Base-by-base conservation (phyloP, 2,797 vertebrate species). In the Melanotaenia parkinsoni region DNA sequence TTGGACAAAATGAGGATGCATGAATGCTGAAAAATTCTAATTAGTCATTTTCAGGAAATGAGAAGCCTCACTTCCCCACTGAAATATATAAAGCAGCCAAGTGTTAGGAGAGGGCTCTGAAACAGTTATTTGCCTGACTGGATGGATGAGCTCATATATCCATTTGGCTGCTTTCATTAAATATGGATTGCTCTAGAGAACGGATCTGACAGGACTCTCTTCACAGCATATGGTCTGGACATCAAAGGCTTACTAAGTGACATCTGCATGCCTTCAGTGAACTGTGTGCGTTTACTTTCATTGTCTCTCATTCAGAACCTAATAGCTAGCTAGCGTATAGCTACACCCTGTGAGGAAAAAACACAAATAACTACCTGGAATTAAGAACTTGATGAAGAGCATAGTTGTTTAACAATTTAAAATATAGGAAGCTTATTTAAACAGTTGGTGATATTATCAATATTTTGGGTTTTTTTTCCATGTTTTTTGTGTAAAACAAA, bases 121-220 rank as follows among this genome's bases (percentile, higher is more conserved):
- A 68, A 79, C 38, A 35, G 70, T 67, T 68, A 58, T 76, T 76
- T 84, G 67, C 62, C 72, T 83, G 40, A 10, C 43, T 74, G 67
- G 8, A 65, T 47, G 65, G 60, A 38, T 70, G 66, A 73, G 28
- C 69, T 82, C 76, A 86, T 47, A 54, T 45, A 74, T 72, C 30
- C 56, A 73, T 81, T 79, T 66, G 77, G 76, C 67, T 76, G 64
- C 62, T 70, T 62, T 81, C 66, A 79, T 75, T 72, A 83, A 73
- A 85, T 77, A 74, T 72, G 54, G 45, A 72, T 81, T 35, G 18
- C 79, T 80, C 63, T 6, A 24, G 67, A 72, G 69, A 74, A 77
- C 16, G 50, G 59, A 63, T 80, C 50, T 76, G 71, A 76, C 57
- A 26, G 71, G 40, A 56, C 64, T 72, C 58, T 74, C 37, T 45